Base-by-base conservation (phyloP, 2,888 invertebrate species). In the Agrotis exclamationis region DNA sequence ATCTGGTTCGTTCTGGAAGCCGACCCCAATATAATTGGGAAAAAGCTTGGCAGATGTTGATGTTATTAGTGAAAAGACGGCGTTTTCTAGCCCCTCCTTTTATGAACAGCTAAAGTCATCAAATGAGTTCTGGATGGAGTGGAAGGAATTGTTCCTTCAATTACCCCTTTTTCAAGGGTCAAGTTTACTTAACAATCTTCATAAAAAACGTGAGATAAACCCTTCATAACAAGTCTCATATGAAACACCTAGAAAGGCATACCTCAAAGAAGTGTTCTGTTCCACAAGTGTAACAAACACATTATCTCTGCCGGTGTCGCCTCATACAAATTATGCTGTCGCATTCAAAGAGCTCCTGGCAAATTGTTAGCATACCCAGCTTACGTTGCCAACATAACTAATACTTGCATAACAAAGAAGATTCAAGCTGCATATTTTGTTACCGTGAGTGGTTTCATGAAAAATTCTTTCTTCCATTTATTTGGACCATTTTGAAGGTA, bases 361-460 rank as follows among this genome's bases (percentile, higher is more conserved):
- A 85, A 83, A 85, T 86, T 87, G 85, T 86, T 86, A 69, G 85
- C 81, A 77, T 81, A 78, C 77, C 73, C 75, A 68, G 70, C 70
- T 73, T 71, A 67, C 57, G 69, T 69, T 73, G 50, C 47, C 68
- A 76, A 79, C 82, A 76, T 79, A 66, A 62, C 73, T 83, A 76
- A 80, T 72, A 79, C 67, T 63, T 59, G 73, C 73, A 80, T 80
- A 72, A 72, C 76, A 65, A 63, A 48, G 72, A 65, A 72, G 22
- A 58, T 80, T 70, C 24, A 22, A 14, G 50, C 51, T 45, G 65
- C 64, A 72, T 59, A 63, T 66, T 75, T 50, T 59, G 60, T 56
- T 39, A 1, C 47, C 63, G 44, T 56, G 28, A 28, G 47, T 28
- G 20, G 50, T 44, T 67, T 48, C 45, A 45, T 57, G 33, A 68